Conservation (phyloP, 2,113 vertebrate species). For the Maccullochella peelii region DNA sequence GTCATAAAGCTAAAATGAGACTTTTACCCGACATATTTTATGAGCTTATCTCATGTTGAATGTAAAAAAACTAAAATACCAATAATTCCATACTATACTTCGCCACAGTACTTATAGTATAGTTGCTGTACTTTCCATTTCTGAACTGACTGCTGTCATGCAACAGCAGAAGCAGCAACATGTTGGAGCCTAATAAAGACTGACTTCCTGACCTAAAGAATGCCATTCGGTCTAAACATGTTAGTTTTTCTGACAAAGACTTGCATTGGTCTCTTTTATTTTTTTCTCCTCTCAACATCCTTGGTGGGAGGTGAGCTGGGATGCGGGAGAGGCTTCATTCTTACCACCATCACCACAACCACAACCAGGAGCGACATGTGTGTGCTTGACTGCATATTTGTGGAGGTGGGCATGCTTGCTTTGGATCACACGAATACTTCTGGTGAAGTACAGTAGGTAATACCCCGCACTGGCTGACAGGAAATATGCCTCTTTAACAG, state of each 20-base stretch:
- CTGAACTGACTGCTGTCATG: background rate
- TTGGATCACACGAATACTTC: slow-evolving; percentile 56
- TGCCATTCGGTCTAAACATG: slow-evolving; percentile 54
- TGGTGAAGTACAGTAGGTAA: slow-evolving; percentile 33
- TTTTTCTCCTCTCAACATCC: slow-evolving; percentile 41
- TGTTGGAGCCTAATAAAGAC: slow-evolving; percentile 29
- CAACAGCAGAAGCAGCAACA: slow-evolving; percentile 41
- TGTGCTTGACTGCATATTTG: slow-evolving; percentile 81
- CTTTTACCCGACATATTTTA: background rate
- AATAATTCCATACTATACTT: background rate
- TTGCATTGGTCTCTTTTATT: background rate
- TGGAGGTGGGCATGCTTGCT: slow-evolving; percentile 75
- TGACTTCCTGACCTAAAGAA: slow-evolving; percentile 52
- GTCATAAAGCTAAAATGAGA: background rate
- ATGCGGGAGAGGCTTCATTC: slow-evolving; percentile 64
- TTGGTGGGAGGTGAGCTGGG: slow-evolving; percentile 50
- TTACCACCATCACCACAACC: slow-evolving; percentile 46
- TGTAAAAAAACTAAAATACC: background rate
- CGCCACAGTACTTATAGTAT: background rate
- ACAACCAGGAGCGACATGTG: slow-evolving; percentile 66
- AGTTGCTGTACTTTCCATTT: background rate
- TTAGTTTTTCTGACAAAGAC: background rate
- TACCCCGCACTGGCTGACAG: slow-evolving; percentile 1
- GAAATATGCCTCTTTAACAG: background rate
- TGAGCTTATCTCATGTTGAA: background rate